Evolutionary conservation across 2,113 vertebrate species (phyloP).

Genomic region (Vulpes ferrilata): DNA sequence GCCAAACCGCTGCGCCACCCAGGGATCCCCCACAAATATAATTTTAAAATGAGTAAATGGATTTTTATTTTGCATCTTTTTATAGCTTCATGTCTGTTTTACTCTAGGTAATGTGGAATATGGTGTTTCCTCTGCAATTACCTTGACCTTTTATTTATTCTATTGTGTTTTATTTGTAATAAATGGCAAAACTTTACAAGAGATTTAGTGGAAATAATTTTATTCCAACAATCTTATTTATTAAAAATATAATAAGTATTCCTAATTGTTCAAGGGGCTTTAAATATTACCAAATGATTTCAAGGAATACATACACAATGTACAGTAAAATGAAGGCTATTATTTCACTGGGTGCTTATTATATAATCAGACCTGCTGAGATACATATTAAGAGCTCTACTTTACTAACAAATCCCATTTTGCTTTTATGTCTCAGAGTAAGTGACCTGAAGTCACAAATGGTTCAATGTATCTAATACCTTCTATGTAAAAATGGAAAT

Average conservation of each 20-base stretch:
- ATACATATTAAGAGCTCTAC: background rate
- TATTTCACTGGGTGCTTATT: background rate
- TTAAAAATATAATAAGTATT: background rate
- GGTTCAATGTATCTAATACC: background rate
- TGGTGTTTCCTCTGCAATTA: background rate
- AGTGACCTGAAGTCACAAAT: background rate
- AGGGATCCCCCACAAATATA: too few relatives aligned
- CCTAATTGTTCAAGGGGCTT: background rate
- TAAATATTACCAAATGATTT: background rate
- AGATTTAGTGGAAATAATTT: slow-evolving; percentile 45
- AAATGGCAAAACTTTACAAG: slow-evolving; percentile 21
- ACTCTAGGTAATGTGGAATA: background rate
- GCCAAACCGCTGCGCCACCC: too few relatives aligned
- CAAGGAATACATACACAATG: background rate
- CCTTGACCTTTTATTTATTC: background rate
- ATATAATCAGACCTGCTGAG: background rate
- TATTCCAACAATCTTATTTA: background rate
- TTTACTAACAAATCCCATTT: background rate
- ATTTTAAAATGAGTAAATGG: background rate
- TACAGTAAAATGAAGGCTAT: background rate
- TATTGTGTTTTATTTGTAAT: background rate
- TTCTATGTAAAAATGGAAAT: background rate
- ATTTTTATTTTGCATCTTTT: background rate
- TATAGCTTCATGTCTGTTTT: background rate
- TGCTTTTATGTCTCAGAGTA: background rate